Evolutionary conservation across 2,113 vertebrate genomes (phyloP).

Genomic region (Neotoma lepida): DNA sequence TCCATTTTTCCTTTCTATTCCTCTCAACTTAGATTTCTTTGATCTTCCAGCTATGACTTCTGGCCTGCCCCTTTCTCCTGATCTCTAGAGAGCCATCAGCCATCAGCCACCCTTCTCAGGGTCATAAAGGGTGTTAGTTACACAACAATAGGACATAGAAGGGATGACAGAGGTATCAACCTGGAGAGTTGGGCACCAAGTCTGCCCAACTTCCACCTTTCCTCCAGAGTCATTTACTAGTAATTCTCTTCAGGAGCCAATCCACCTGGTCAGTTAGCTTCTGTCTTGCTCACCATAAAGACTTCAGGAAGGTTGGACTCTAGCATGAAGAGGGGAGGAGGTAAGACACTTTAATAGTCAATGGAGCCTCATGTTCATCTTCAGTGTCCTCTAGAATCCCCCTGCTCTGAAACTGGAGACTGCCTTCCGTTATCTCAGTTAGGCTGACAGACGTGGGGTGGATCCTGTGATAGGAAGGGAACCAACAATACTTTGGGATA

Average conservation of each 20-base stretch:
- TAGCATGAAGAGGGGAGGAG: not conserved
- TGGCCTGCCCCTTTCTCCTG: not conserved
- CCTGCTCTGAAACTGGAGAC: conserved; percentile 28
- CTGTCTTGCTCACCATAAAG: not conserved
- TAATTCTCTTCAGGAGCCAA: not conserved
- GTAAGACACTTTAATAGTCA: not conserved
- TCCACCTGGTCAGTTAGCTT: not conserved
- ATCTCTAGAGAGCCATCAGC: not conserved
- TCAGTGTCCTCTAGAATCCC: conserved; percentile 1
- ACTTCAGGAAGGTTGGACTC: not conserved
- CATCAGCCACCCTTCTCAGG: conserved; percentile 1
- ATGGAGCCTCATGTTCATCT: not conserved
- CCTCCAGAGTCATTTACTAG: not conserved
- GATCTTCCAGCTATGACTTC: not conserved
- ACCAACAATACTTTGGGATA: not conserved
- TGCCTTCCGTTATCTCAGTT: conserved; percentile 11
- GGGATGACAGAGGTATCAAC: not conserved
- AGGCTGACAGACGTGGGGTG: not conserved
- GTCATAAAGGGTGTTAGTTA: not conserved
- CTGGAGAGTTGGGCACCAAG: not conserved
- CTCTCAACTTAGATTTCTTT: not conserved
- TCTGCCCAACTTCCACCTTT: not conserved
- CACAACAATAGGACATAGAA: not conserved
- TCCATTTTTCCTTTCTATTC: not conserved
- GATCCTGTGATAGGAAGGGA: conserved; percentile 9